phyloP scores from a whole-genome alignment of 2,113 vertebrate genomes.

The Dipodomys merriami region DNA sequence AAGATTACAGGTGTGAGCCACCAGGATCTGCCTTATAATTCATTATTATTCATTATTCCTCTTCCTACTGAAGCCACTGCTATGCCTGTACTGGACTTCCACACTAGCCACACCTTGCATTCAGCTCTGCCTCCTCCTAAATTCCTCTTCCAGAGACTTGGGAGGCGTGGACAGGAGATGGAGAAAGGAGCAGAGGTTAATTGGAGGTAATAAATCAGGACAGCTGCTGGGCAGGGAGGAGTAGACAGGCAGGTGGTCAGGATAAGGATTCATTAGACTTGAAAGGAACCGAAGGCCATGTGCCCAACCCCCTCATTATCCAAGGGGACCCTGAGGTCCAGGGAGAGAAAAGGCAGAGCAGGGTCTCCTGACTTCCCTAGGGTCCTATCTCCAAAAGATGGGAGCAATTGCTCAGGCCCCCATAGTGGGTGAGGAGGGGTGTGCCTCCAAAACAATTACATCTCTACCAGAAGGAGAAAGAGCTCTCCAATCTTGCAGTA shows the following conservation, averaged over 20 bases:
- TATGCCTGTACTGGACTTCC: background rate
- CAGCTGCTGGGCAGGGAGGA: background rate
- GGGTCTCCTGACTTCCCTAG: background rate
- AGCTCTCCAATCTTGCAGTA: conserved; percentile 14
- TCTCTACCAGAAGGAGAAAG: background rate
- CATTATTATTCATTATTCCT: background rate
- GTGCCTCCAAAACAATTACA: background rate
- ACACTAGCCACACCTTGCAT: background rate
- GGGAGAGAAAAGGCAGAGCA: background rate
- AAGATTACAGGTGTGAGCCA: no score
- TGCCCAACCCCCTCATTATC: conserved; percentile 33
- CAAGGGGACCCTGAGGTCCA: background rate
- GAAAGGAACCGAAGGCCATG: conserved; percentile 33
- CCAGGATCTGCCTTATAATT: background rate
- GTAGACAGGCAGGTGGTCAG: background rate
- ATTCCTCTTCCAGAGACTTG: conserved; percentile 39
- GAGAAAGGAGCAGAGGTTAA: conserved; percentile 57
- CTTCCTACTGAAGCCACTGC: background rate
- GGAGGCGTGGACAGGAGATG: background rate
- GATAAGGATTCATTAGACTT: conserved; percentile 57
- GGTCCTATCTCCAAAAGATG: background rate
- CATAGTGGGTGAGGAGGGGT: background rate
- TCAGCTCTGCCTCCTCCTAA: background rate
- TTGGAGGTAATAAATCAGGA: conserved; percentile 66
- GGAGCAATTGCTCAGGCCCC: background rate